These are phyloP conservation scores for Gyps fulvus DNA, from an alignment of 2,113 vertebrate species.

Conservation along the genomic window DNA sequence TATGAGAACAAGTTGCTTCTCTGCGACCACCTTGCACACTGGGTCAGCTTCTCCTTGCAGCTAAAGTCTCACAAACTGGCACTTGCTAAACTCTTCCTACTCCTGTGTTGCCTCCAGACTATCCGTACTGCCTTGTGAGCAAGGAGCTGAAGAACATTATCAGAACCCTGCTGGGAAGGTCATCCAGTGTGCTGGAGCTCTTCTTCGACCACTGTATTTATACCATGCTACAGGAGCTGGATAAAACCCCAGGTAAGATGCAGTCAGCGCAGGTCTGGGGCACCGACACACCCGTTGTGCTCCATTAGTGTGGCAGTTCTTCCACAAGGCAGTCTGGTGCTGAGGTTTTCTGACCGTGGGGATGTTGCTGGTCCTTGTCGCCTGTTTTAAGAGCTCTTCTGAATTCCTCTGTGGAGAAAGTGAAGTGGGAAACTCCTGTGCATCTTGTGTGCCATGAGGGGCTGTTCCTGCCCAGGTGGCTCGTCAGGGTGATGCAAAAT, in stretches of 20 bases:
- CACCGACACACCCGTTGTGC: accelerated
- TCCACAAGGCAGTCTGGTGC: too few species aligned
- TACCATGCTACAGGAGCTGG: slow-evolving; percentile 91
- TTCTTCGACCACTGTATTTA: slow-evolving; percentile 93
- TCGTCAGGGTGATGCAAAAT: accelerated
- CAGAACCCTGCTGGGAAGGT: slow-evolving; percentile 76
- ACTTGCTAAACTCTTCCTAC: accelerated
- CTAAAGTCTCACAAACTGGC: accelerated
- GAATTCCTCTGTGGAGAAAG: background rate
- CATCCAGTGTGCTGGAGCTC: slow-evolving; percentile 76
- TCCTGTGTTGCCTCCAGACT: slow-evolving; percentile 75
- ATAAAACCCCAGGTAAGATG: slow-evolving; percentile 81
- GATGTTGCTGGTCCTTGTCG: accelerated
- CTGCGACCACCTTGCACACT: accelerated
- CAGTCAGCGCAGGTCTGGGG: accelerated
- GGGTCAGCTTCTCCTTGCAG: background rate
- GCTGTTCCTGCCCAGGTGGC: background rate
- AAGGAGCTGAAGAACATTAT: slow-evolving; percentile 84
- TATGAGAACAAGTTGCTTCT: background rate
- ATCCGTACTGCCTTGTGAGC: slow-evolving; percentile 88
- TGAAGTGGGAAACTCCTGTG: background rate
- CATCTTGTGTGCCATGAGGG: background rate
- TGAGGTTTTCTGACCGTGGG: accelerated
- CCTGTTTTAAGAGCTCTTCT: background rate
- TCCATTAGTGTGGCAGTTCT: background rate